Percentiles rank a stretch among this genome's conserved stretches.
Conservation (phyloP, 2,113 vertebrate genomes). For the Nothobranchius kuhntae region DNA sequence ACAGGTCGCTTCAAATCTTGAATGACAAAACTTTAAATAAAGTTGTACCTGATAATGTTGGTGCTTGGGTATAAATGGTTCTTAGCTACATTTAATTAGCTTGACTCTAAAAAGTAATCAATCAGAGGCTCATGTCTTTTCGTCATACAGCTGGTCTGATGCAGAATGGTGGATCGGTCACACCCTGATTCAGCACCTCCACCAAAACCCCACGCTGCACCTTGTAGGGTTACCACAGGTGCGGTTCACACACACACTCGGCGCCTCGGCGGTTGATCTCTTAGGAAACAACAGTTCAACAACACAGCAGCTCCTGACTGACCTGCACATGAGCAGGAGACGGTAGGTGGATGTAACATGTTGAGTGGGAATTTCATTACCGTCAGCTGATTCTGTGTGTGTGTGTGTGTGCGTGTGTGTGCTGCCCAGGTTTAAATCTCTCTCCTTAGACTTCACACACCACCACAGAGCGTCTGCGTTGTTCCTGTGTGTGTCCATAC, state of each 20-base stretch:
- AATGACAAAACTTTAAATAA: too few species aligned
- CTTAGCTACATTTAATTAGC: too few species aligned
- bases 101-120: too few species aligned
- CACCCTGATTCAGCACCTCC: conserved; percentile 71
- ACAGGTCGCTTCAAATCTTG: too few species aligned
- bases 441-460: conserved; percentile 80
- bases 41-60: too few species aligned
- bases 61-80: too few species aligned
- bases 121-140: background rate
- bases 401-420: background rate
- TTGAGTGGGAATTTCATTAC: background rate
- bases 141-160: conserved; percentile 68
- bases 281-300: conserved; percentile 64
- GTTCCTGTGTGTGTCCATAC: conserved; percentile 72
- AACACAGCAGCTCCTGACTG: conserved; percentile 52
- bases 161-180: conserved; percentile 73
- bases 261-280: background rate
- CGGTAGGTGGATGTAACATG: conserved; percentile 56
- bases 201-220: conserved; percentile 63
- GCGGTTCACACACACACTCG: conserved; percentile 24
- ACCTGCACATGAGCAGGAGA: conserved; percentile 42
- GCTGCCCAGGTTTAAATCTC: conserved; percentile 55
- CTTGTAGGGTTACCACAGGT: conserved; percentile 72
- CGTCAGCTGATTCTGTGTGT: background rate
- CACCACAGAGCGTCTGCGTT: conserved; percentile 75